Evolutionary conservation across 1,140 invertebrate species (phyloP).

Genomic region (Drosophila kepulauana): DNA sequence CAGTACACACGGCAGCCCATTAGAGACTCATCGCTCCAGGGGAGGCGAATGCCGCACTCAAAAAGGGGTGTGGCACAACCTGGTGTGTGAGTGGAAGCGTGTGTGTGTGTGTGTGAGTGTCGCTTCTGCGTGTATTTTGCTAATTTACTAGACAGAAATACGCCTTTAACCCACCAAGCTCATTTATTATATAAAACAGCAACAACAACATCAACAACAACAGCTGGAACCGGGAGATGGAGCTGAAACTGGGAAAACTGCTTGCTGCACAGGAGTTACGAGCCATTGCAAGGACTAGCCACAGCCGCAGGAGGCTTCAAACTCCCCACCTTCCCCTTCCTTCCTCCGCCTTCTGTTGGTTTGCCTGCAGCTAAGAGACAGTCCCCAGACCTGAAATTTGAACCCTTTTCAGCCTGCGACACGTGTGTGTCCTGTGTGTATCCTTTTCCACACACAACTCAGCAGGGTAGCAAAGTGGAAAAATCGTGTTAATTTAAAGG

Average conservation of each 20-base stretch:
- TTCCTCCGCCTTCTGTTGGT: too few relatives aligned
- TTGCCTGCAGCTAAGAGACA: slow-evolving; percentile 7
- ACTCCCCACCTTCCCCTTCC: too few relatives aligned
- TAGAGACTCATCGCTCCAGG: slow-evolving; percentile 64
- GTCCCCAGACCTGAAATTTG: slow-evolving; percentile 27
- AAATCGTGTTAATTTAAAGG: slow-evolving; percentile 80
- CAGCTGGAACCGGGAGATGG: background rate
- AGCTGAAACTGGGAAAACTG: slow-evolving; percentile 27
- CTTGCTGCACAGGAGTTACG: slow-evolving; percentile 46
- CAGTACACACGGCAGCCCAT: slow-evolving; percentile 77
- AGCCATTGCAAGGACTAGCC: slow-evolving; percentile 40
- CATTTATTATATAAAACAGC: slow-evolving; percentile 84
- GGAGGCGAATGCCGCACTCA: slow-evolving; percentile 31
- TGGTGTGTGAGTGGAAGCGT: background rate
- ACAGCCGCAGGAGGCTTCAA: slow-evolving; percentile 7
- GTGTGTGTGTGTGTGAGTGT: slow-evolving; percentile 36
- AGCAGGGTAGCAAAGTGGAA: slow-evolving; percentile 67
- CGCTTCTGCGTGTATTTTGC: slow-evolving; percentile 80
- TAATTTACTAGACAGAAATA: slow-evolving; percentile 85
- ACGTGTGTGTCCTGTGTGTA: slow-evolving; percentile 40
- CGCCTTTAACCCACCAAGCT: slow-evolving; percentile 85
- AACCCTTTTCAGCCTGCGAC: slow-evolving; percentile 42
- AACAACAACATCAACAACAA: slow-evolving; percentile 37
- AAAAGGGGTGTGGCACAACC: slow-evolving; percentile 49
- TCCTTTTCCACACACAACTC: slow-evolving; percentile 11